phyloP scores from a whole-genome alignment of 2,888 invertebrate species.

The Ethmia dodecea region DNA sequence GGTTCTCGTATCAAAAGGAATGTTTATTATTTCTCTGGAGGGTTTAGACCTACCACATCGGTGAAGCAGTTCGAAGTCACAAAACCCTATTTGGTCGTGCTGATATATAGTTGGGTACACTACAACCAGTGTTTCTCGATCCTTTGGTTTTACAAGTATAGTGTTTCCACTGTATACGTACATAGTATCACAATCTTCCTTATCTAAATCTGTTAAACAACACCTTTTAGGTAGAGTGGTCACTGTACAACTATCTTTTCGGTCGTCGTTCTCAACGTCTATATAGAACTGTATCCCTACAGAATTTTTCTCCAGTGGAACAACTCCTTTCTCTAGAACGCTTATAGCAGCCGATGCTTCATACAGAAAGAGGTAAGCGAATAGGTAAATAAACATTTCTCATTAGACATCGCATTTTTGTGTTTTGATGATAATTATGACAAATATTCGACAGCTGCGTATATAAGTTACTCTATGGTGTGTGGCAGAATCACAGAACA shows the following conservation, averaged over 20 bases:
- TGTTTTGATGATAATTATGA: conserved; percentile 5
- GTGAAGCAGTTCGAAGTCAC: conserved; percentile 36
- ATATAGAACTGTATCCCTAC: conserved; percentile 51
- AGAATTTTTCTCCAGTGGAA: conserved; percentile 40
- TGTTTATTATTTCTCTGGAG: conserved; percentile 24
- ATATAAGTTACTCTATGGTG: too few species aligned
- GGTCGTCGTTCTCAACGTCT: conserved; percentile 43
- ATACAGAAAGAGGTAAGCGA: conserved; percentile 19
- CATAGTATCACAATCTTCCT: conserved; percentile 35
- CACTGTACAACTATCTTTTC: conserved; percentile 29
- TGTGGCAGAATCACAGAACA: too few species aligned
- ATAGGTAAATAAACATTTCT: conserved; percentile 27
- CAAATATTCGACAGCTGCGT: background rate
- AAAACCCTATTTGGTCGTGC: conserved; percentile 48
- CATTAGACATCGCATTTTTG: conserved; percentile 8
- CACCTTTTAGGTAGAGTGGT: conserved; percentile 35
- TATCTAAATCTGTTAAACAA: conserved; percentile 33
- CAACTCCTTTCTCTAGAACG: conserved; percentile 48
- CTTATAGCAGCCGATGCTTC: conserved; percentile 27
- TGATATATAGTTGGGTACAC: conserved; percentile 43
- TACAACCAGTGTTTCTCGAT: conserved; percentile 36
- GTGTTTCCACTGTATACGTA: conserved; percentile 27
- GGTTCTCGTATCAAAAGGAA: conserved; percentile 45
- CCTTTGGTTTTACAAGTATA: conserved; percentile 32
- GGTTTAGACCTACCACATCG: conserved; percentile 26